Conservation (phyloP, 2,797 vertebrate species). For the Phrynocephalus vlangalii region DNA sequence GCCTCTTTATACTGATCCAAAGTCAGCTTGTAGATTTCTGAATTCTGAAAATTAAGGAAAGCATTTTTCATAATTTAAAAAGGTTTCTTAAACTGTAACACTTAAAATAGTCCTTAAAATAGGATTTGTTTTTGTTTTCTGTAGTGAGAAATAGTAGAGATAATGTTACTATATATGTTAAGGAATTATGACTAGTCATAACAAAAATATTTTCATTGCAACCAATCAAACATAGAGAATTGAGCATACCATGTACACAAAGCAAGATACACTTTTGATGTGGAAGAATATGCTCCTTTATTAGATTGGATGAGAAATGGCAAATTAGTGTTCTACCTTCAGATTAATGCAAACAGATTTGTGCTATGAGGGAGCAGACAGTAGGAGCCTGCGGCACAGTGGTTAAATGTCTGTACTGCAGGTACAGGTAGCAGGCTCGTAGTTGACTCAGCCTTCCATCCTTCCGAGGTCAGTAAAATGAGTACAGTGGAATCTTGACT, state of each 20-base stretch:
- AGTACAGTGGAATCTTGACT: too few species aligned
- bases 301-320: neutral
- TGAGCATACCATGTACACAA: neutral
- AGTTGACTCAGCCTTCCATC: too few species aligned
- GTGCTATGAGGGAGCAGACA: neutral
- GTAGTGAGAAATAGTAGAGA: too few species aligned
- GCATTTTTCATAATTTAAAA: conserved; percentile 53
- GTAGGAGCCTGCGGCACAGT: too few species aligned
- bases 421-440: too few species aligned
- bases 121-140: neutral
- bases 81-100: neutral
- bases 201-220: neutral
- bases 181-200: neutral
- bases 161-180: too few species aligned
- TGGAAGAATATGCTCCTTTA: neutral
- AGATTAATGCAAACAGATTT: neutral
- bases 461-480: too few species aligned
- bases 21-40: conserved; percentile 88
- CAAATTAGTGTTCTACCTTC: neutral
- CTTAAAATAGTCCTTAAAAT: neutral
- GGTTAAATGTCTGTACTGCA: too few species aligned
- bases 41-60: conserved; percentile 82
- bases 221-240: neutral
- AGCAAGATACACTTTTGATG: neutral
- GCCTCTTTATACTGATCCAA: conserved; percentile 88